Evolutionary conservation across 2,888 invertebrate species (phyloP), one percentile per base, ranked within the genome.

Genomic region (Ochropleura leucogaster): DNA sequence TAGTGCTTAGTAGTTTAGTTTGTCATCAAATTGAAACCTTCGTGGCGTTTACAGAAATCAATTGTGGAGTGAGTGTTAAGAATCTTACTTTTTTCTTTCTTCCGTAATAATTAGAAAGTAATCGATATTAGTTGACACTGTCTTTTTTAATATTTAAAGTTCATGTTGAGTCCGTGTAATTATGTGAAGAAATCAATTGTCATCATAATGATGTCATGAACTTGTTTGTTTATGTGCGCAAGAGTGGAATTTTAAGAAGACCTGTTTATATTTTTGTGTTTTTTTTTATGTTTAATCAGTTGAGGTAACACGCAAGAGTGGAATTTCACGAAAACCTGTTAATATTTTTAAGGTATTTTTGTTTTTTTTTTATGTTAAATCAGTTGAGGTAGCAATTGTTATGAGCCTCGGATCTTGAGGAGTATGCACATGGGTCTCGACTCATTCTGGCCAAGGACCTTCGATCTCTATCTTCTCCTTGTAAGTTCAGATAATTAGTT

Each of bases 101-200:
- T 30, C n/a, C 18, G 47, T 16, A 53, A 42, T 30, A 3, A 69
- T 12, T 46, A n/a, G 47, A 78, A 70, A 53, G 53, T 62, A 5
- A 63, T 49, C 62, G 4, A n/a, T 7, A 49, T 49, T 68, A 16
- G 16, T 44, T 12, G 8, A 7, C n/a, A 20, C 7, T 8, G n/a
- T 40, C 0, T 49, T 57, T 40, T 16, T 16, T 4, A 14, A n/a
- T 49, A 14, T 68, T 77, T 10, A 5, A 44, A 59, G 49, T 68
- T 49, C n/a, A n/a, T 44, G 7, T 49, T 14, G 14, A 7, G 55
- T 30, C 53, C 47, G 20, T 47, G 20, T 10, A 16, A 8, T 16
- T 59, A 9, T 57, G 47, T 77, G 30, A 44, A 57, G n/a, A 57
- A 77, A 68, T 49, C 0, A 8, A 47, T 72, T 53, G 51, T 46